Conservation (phyloP, 2,797 vertebrate genomes). For the Xenentodon cancila region DNA sequence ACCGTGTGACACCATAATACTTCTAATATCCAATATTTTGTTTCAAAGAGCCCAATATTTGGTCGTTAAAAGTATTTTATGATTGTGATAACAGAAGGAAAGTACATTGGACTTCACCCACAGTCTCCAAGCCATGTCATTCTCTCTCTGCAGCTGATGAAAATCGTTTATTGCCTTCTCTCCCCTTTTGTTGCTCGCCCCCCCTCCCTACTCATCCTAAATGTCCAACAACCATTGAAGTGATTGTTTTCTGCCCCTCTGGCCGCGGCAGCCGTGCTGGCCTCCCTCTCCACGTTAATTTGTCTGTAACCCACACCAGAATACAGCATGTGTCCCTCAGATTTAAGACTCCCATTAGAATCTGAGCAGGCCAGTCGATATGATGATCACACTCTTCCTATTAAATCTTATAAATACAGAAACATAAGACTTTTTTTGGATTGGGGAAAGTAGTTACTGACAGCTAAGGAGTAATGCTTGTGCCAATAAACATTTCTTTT, state of each 20-base stretch:
- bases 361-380: constrained; percentile 73
- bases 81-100: constrained; percentile 63
- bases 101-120: constrained; percentile 52
- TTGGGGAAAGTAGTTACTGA: constrained; percentile 67
- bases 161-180: constrained; percentile 71
- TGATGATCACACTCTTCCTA: constrained; percentile 74
- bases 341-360: constrained; percentile 78
- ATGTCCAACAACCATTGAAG: constrained; percentile 72
- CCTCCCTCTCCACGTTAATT: constrained; percentile 72
- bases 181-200: constrained; percentile 45
- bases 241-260: constrained; percentile 61
- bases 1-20: constrained; percentile 51
- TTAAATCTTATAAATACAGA: constrained; percentile 83
- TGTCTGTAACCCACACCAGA: constrained; percentile 76
- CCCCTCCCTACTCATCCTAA: constrained; percentile 52
- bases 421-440: constrained; percentile 30
- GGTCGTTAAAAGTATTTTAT: constrained; percentile 72
- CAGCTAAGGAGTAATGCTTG: constrained; percentile 51
- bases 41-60: constrained; percentile 72
- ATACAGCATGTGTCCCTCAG: constrained; percentile 66
- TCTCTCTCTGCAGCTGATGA: constrained; percentile 54
- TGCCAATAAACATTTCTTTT: constrained; percentile 65
- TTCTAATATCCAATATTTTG: constrained; percentile 62
- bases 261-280: constrained; percentile 36
- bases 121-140: constrained; percentile 45